Conservation (phyloP, 30 jellyfish, hydroid and myxozoan species). For the Turritopsis rubra region DNA sequence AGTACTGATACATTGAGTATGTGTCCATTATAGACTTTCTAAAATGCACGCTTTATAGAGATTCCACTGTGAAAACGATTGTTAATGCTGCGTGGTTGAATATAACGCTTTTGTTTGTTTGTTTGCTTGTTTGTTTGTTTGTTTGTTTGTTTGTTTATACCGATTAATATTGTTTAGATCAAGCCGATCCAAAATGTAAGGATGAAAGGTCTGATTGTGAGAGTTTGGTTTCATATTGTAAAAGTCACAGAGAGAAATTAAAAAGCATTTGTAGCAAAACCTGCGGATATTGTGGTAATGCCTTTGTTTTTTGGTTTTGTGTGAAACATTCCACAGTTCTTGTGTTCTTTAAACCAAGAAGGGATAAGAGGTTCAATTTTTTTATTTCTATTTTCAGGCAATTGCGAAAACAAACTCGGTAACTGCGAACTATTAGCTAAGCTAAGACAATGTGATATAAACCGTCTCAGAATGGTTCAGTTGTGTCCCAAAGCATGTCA, state of each 20-base stretch:
- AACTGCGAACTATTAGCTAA: neutral
- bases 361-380: too few relatives aligned
- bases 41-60: too few relatives aligned
- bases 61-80: too few relatives aligned
- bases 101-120: too few relatives aligned
- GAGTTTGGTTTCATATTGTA: neutral
- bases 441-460: neutral
- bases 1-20: too few relatives aligned
- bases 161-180: neutral
- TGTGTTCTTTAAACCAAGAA: neutral
- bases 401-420: neutral
- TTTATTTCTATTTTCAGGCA: neutral
- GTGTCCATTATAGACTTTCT: too few relatives aligned
- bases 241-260: neutral
- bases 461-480: conserved; percentile 19
- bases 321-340: neutral
- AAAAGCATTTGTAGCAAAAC: neutral
- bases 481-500: conserved; percentile 62
- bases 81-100: too few relatives aligned
- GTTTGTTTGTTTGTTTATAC: too few relatives aligned
- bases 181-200: neutral
- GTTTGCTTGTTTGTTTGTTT: too few relatives aligned
- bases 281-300: conserved; percentile 4
- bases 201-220: neutral
- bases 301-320: neutral